Conservation (phyloP, 2,113 vertebrate species). For the Plecturocebus donacophilus region DNA sequence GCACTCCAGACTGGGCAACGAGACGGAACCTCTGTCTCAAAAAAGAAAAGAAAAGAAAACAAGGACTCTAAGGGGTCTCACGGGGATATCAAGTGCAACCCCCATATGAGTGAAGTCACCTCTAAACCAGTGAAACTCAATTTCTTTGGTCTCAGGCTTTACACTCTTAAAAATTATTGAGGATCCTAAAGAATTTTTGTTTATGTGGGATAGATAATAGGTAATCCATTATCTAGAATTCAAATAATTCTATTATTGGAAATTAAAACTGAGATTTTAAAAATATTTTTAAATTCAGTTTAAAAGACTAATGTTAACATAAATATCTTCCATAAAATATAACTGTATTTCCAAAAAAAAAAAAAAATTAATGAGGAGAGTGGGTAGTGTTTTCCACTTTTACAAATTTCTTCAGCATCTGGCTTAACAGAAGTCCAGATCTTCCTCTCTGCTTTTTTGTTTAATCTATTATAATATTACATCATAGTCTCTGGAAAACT, state of each 20-base stretch:
- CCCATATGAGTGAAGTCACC: background rate
- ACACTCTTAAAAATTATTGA: background rate
- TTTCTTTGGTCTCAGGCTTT: background rate
- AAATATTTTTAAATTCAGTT: background rate
- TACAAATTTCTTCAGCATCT: background rate
- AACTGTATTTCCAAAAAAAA: background rate
- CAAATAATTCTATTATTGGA: background rate
- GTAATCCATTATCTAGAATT: background rate
- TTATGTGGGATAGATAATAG: background rate
- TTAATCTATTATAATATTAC: background rate
- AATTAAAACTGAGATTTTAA: slow-evolving; percentile 29
- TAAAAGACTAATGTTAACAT: slow-evolving; percentile 41
- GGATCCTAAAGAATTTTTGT: background rate
- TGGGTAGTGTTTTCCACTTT: background rate
- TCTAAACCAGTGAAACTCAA: background rate
- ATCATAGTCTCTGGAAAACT: background rate
- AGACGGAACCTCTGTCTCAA: too few relatives aligned
- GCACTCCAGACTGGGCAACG: too few relatives aligned
- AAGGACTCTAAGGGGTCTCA: background rate
- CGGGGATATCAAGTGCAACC: background rate
- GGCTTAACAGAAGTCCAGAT: background rate
- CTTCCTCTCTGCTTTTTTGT: background rate
- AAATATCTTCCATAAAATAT: background rate
- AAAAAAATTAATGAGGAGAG: background rate
- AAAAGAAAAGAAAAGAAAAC: background rate